Evolutionary conservation across 2,113 vertebrate genomes (phyloP).

Genomic region (Asarcornis scutulata): DNA sequence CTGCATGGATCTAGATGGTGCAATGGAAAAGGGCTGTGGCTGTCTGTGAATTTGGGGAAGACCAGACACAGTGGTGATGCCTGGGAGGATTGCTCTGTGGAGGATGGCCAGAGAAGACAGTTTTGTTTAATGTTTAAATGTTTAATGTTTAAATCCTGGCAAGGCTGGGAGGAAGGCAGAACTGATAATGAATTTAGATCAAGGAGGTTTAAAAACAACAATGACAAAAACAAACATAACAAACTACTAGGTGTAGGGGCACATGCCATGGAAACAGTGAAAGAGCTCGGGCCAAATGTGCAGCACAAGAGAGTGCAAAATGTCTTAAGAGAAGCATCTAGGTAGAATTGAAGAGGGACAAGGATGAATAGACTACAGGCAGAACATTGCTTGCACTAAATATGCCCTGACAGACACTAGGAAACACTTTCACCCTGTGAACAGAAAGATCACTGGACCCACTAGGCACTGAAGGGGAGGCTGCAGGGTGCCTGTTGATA

Average conservation of each 20-base stretch:
- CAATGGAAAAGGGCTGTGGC: not conserved
- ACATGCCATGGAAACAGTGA: not conserved
- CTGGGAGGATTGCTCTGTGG: not conserved
- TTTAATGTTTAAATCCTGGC: not conserved
- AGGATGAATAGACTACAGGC: not conserved
- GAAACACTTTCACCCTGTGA: not conserved
- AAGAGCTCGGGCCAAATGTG: not conserved
- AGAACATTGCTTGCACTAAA: not conserved
- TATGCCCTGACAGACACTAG: not conserved
- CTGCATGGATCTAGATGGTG: not conserved
- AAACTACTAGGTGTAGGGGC: not conserved
- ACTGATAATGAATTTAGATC: not conserved
- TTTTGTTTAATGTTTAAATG: not conserved
- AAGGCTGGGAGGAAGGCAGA: not conserved
- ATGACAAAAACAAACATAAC: not conserved
- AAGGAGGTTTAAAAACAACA: not conserved
- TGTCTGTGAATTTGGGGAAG: not conserved
- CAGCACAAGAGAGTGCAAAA: accelerated
- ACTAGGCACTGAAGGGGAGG: not conserved
- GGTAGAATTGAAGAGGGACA: not conserved
- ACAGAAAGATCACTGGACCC: not conserved
- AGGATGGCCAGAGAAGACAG: not conserved
- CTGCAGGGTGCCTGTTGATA: not conserved
- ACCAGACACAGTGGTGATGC: accelerated
- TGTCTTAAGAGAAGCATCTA: not conserved